Evolutionary conservation across 1,140 invertebrate species (phyloP), one percentile per base, ranked within the genome.

Genomic region (Brachystomella parvula): DNA sequence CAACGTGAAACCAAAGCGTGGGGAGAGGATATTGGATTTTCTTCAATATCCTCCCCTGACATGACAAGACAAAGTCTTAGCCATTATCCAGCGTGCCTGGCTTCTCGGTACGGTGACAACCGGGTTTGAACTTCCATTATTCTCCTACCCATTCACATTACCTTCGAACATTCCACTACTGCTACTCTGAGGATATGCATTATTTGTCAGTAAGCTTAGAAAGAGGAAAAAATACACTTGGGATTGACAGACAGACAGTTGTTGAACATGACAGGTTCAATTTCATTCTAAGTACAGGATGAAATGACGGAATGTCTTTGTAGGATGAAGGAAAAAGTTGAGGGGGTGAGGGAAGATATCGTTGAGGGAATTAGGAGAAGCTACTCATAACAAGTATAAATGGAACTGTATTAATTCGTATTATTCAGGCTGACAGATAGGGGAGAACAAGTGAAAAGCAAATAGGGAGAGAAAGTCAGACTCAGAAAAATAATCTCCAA

Each of bases 11-110:
- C 49, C 49, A 26, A 15, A 19, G 49, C 49, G 21, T 53, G 49
- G 49, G 6, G 24, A 24, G 21, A 53, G 49, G 49, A 53, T 53
- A 53, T 53, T 53, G 49, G 49, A 53, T 53, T 53, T 53, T 53
- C 15, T 24, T 26, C 49, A 53, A 53, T 53, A 53, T 53, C 49
- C 49, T 53, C 24, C 21, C 49, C 21, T 53, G 49, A 53, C 49
- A 53, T 53, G 49, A 53, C 49, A 53, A 53, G 49, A 53, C 49
- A 53, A 53, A 53, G 49, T 53, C 49, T 24, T 24, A 53, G n/a
- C 49, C 49, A 53, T 53, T 53, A 53, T 53, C 49, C 49, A 12
- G n/a, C n/a, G n/a, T n/a, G n/a, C n/a, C n/a, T n/a, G n/a, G n/a
- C n/a, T n/a, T n/a, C n/a, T n/a, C n/a, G n/a, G n/a, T n/a, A n/a